Conservation (phyloP, 2,113 vertebrate species). For the Platysteira castanea region DNA sequence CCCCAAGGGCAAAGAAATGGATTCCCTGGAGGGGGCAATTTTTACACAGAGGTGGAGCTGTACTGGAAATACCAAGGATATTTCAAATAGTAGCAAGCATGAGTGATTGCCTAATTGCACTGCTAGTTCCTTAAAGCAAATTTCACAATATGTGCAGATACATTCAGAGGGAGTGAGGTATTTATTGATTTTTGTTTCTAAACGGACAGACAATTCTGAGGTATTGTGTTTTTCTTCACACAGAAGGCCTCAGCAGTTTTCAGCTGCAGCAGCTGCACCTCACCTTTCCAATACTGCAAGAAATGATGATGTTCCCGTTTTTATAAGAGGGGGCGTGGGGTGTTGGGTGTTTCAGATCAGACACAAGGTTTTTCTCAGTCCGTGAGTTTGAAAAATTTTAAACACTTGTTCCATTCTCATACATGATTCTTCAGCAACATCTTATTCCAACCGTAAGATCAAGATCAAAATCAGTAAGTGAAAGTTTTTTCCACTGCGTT, state of each 20-base stretch:
- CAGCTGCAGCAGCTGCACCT: background rate
- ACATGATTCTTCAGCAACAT: background rate
- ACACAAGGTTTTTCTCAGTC: background rate
- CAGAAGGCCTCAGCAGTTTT: background rate
- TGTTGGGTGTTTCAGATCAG: background rate
- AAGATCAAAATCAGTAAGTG: background rate
- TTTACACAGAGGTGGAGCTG: background rate
- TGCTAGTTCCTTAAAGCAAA: background rate
- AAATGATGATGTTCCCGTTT: background rate
- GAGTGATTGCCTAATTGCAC: background rate
- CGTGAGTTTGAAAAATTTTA: background rate
- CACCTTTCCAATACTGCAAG: background rate
- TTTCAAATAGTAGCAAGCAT: background rate
- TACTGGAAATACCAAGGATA: background rate
- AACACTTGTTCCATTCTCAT: background rate
- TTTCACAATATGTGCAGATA: background rate
- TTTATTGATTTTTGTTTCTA: background rate
- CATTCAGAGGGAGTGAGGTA: background rate
- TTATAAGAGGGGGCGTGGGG: background rate
- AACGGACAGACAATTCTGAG: background rate
- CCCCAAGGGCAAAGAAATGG: background rate
- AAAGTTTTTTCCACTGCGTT: background rate
- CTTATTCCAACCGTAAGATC: background rate
- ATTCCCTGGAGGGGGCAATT: background rate
- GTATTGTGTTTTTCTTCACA: background rate